Conservation (phyloP, 2,113 vertebrate genomes). For the Dendropsophus ebraccatus region DNA sequence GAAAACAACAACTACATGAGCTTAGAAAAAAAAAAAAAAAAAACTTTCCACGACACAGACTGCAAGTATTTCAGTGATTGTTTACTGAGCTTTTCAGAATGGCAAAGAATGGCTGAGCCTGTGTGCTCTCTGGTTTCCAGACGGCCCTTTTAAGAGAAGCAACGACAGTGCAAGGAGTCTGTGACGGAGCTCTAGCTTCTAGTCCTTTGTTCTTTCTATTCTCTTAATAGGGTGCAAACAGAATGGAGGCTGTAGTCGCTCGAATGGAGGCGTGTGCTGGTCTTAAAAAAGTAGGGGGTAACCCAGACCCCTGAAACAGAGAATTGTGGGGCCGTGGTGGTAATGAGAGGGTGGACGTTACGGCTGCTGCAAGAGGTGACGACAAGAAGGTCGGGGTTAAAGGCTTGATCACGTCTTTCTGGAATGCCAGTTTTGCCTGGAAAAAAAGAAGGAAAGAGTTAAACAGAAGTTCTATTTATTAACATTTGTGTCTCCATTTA, state of each 20-base stretch:
- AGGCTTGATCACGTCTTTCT: conserved; percentile 89
- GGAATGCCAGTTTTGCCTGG: conserved; percentile 86
- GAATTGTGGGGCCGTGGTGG: conserved; percentile 81
- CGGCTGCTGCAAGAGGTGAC: conserved; percentile 77
- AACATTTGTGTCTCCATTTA: not conserved
- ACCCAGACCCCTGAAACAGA: conserved; percentile 81
- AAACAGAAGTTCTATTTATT: not conserved
- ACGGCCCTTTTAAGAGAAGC: conserved; percentile 2
- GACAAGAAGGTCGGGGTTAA: conserved; percentile 87
- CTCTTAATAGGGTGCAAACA: conserved; percentile 87
- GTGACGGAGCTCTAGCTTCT: not conserved
- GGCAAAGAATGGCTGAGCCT: conserved; percentile 36
- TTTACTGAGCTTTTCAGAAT: conserved; percentile 26
- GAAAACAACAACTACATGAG: conserved; percentile 58
- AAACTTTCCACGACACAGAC: conserved; percentile 5
- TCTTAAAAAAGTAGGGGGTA: conserved; percentile 84
- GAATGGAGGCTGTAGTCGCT: conserved; percentile 84
- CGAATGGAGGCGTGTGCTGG: conserved; percentile 89
- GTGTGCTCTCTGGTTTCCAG: conserved; percentile 5
- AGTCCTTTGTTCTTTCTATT: conserved; percentile 61
- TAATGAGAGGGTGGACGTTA: conserved; percentile 83
- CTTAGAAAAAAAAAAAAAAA: too few species aligned
- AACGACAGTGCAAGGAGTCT: conserved; percentile 4
- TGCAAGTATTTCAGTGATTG: conserved; percentile 22
- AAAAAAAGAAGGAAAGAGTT: conserved; percentile 25